These are phyloP conservation scores for Patella caerulea DNA, from an alignment of 2,888 invertebrate genomes.

Conservation along the genomic window DNA sequence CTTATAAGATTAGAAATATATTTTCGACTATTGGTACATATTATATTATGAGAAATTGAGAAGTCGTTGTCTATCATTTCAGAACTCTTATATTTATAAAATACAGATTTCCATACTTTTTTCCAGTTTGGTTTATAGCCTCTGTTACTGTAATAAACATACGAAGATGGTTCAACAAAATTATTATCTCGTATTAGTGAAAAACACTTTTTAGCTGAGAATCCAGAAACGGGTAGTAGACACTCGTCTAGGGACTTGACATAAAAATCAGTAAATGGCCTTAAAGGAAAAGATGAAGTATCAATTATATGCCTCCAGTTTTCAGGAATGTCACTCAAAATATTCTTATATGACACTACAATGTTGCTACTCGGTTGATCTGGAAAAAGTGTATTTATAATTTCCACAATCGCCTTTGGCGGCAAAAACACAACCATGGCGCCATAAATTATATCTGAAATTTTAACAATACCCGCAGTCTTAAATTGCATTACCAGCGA, in stretches of 20 bases:
- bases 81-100: too few species aligned
- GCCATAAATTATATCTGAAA: neutral
- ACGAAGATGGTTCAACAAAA: neutral
- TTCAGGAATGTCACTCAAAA: neutral
- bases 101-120: neutral
- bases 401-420: neutral
- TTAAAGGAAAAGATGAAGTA: neutral
- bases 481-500: neutral
- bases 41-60: too few species aligned
- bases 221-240: neutral
- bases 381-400: neutral
- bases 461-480: neutral
- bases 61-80: too few species aligned
- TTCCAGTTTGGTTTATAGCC: neutral
- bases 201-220: neutral
- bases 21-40: too few species aligned
- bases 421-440: neutral
- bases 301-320: neutral
- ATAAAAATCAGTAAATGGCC: neutral
- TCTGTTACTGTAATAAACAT: neutral
- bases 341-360: neutral
- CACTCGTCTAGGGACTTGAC: neutral
- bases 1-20: too few species aligned
- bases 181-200: neutral
- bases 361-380: neutral